A percentile compares a stretch with the other conserved stretches of the same genome.
These are phyloP conservation scores for Erithacus rubecula DNA, from an alignment of 2,797 vertebrate genomes.

Conservation along the genomic window DNA sequence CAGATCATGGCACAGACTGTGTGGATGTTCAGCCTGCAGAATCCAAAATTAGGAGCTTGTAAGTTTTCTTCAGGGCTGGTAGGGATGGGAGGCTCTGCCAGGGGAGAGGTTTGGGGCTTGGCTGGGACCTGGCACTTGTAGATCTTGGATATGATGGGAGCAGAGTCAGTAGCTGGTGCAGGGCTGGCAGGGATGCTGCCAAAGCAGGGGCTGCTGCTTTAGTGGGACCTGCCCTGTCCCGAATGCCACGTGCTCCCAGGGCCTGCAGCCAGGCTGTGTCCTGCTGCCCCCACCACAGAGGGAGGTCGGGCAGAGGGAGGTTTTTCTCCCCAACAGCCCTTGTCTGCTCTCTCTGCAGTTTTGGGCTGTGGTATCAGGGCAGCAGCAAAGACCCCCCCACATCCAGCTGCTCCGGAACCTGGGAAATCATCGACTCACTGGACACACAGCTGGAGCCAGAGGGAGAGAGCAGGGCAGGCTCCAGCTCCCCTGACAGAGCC, in stretches of 20 bases:
- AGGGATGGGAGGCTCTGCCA: not conserved
- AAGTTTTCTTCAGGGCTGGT: slow-evolving; percentile 68
- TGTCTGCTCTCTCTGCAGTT: slow-evolving; percentile 75
- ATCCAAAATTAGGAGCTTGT: slow-evolving; percentile 91
- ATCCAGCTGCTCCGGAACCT: slow-evolving; percentile 72
- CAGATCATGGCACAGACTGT: slow-evolving; percentile 69
- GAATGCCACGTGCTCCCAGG: rapidly evolving
- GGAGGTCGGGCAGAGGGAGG: not conserved
- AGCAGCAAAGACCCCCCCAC: slow-evolving; percentile 65
- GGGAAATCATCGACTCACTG: slow-evolving; percentile 80
- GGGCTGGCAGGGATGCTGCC: not conserved
- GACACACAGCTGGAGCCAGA: slow-evolving; percentile 54
- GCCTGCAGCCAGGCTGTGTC: rapidly evolving
- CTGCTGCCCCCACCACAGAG: not conserved
- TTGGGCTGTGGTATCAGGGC: slow-evolving; percentile 84
- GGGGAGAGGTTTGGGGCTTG: not conserved
- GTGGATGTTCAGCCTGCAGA: slow-evolving; percentile 76
- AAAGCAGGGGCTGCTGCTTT: not conserved
- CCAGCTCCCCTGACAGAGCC: not conserved
- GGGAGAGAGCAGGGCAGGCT: not conserved
- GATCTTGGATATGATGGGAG: not conserved
- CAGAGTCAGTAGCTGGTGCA: not conserved
- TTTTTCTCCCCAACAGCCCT: not conserved
- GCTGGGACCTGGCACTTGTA: not conserved
- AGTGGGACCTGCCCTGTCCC: not conserved